These are phyloP conservation scores for Gobius niger DNA, from an alignment of 2,113 vertebrate species.

Conservation along the genomic window DNA sequence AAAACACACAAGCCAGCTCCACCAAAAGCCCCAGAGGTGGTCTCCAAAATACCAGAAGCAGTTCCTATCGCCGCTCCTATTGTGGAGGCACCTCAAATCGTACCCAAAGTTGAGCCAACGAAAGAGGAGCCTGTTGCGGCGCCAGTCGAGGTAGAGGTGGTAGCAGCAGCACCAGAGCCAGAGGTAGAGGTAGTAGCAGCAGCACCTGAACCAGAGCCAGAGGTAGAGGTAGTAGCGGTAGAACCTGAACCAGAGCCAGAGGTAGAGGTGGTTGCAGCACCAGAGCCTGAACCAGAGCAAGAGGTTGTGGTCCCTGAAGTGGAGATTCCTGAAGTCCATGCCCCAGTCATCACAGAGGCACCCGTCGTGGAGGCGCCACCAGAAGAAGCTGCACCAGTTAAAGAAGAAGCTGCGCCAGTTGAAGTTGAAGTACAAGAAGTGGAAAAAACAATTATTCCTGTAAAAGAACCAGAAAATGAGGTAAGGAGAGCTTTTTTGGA, in stretches of 20 bases:
- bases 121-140: slow-evolving; percentile 31
- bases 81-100: slow-evolving; percentile 26
- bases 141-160: slow-evolving; percentile 7
- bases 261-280: too few relatives aligned
- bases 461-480: slow-evolving; percentile 44
- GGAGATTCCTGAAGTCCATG: slow-evolving; percentile 11
- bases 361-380: slow-evolving; percentile 11
- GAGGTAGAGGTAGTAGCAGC: slow-evolving; percentile 1
- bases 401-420: not conserved
- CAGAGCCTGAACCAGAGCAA: slow-evolving; percentile 17
- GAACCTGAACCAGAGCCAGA: slow-evolving; percentile 23
- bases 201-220: slow-evolving; percentile 18
- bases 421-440: slow-evolving; percentile 14
- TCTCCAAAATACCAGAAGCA: not conserved
- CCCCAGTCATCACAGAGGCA: slow-evolving; percentile 7
- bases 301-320: slow-evolving; percentile 22
- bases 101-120: slow-evolving; percentile 23
- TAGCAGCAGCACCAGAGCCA: slow-evolving; percentile 20
- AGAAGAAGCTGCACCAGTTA: slow-evolving; percentile 14
- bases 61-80: slow-evolving; percentile 28
- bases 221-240: slow-evolving; percentile 20
- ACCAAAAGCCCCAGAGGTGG: not conserved
- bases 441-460: slow-evolving; percentile 37
- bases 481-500: slow-evolving; percentile 24
- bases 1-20: slow-evolving; percentile 20